Base-by-base conservation (phyloP, 2,888 invertebrate species). In the Pachydiplax longipennis region DNA sequence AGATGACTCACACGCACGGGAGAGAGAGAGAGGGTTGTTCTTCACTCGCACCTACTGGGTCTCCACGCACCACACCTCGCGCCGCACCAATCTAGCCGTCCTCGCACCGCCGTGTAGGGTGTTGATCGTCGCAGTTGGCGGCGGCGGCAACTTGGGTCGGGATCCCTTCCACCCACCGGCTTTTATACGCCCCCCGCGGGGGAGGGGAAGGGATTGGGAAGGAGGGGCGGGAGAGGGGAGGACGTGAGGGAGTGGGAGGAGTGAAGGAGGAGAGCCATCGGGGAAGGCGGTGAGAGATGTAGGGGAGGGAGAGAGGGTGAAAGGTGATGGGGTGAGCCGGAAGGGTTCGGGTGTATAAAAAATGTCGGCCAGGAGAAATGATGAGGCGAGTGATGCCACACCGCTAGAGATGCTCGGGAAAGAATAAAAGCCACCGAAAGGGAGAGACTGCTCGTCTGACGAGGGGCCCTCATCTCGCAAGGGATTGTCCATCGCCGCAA, bases 121-220 rank as follows among this genome's bases (percentile, higher is more conserved):
- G 87, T 87, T 87, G 87, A 87, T 61, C 87, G 87, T 83, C 82
- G 82, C 82, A 83, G 83, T 65, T 37, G 87, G 87, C 37, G 87
- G 87, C 58, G 87, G 37, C 58, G 87, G 87, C 61, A 87, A 87
- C 87, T 87, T 87, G 87, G 87, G 61, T 87, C 87, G 87, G 87
- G 87, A 87, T 87, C 87, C 65, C 65, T 87, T 61, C 87, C 87
- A 87, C 87, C 87, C 87, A 87, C 87, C 61, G 61, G 61, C 87
- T 87, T 87, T 87, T 87, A 87, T 87, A 87, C 87, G 87, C 37
- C 87, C 87, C 87, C 87, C 87, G 61, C 87, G 40, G 87, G 61
- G 87, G 37, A 65, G 87, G 65, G 87, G 58, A 58, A 81, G 40
- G 81, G 40, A 37, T 81, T 65, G 31, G 40, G 81, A 37, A 81